phyloP scores from a whole-genome alignment of 2,888 invertebrate species.

The Xiphydria camelus region DNA sequence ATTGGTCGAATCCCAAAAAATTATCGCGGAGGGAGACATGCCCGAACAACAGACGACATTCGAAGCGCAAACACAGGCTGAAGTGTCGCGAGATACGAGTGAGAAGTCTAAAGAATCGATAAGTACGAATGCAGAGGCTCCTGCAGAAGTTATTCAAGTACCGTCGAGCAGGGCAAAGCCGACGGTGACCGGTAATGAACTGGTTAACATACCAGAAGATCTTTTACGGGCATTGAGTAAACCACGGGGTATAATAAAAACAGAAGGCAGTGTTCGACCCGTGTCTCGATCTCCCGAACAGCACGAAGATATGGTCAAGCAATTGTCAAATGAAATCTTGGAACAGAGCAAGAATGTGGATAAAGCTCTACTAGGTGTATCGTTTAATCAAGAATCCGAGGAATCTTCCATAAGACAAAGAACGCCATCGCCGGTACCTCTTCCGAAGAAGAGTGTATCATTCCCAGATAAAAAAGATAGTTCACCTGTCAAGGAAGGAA shows the following conservation, averaged over 20 bases:
- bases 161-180: conserved; percentile 33
- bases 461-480: too few species aligned
- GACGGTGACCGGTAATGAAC: conserved; percentile 41
- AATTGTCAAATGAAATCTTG: conserved; percentile 47
- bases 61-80: conserved; percentile 1
- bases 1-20: conserved; percentile 42
- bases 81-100: background rate
- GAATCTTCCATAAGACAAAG: conserved; percentile 20
- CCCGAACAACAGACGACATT: background rate
- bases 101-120: background rate
- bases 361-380: too few species aligned
- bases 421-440: too few species aligned
- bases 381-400: conserved; percentile 23
- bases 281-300: conserved; percentile 17
- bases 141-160: too few species aligned
- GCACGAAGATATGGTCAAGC: conserved; percentile 41
- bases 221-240: conserved; percentile 17
- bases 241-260: background rate
- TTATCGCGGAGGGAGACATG: conserved; percentile 30
- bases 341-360: conserved; percentile 47
- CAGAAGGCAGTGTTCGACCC: background rate
- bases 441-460: too few species aligned
- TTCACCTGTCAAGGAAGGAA: too few species aligned
- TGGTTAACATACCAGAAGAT: conserved; percentile 38
- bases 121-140: background rate